Percentiles rank a stretch among this genome's conserved stretches.
Conservation (phyloP, 2,113 vertebrate genomes). For the Poicephalus meyeri region DNA sequence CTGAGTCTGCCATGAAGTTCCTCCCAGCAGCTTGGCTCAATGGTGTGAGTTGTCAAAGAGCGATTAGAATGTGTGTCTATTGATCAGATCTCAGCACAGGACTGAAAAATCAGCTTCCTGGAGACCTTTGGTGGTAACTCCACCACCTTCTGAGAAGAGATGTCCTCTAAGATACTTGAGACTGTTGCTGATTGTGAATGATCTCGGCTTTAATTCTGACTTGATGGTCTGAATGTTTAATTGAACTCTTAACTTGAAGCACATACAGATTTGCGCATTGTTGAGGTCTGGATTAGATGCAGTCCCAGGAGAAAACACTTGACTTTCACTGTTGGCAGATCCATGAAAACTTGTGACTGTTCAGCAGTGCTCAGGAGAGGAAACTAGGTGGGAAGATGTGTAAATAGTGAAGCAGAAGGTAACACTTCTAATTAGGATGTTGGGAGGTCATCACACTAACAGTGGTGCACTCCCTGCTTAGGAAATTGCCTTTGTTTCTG, state of each 20-base stretch:
- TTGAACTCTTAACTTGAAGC: neutral
- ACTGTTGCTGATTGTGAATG: no score
- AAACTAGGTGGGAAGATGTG: neutral
- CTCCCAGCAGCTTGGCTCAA: neutral
- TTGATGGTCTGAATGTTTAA: neutral
- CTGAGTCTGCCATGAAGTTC: no score
- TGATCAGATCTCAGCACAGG: neutral
- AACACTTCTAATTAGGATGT: neutral
- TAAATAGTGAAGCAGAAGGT: neutral
- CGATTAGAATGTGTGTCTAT: neutral
- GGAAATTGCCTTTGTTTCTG: neutral
- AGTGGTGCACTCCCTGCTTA: no score
- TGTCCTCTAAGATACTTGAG: neutral
- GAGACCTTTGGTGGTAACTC: neutral
- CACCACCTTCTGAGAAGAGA: neutral
- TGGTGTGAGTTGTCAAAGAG: neutral
- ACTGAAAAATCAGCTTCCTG: neutral
- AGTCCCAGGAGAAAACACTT: neutral
- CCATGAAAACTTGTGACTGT: neutral
- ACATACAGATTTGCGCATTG: accelerated
- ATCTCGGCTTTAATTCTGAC: neutral
- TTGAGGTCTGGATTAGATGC: neutral
- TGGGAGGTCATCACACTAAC: accelerated
- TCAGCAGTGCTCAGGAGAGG: neutral
- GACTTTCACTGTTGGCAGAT: neutral